Percentiles rank a stretch among this genome's conserved stretches.
These are phyloP conservation scores for Lasioglossum lativentre DNA, from an alignment of 2,888 invertebrate species.

Conservation along the genomic window DNA sequence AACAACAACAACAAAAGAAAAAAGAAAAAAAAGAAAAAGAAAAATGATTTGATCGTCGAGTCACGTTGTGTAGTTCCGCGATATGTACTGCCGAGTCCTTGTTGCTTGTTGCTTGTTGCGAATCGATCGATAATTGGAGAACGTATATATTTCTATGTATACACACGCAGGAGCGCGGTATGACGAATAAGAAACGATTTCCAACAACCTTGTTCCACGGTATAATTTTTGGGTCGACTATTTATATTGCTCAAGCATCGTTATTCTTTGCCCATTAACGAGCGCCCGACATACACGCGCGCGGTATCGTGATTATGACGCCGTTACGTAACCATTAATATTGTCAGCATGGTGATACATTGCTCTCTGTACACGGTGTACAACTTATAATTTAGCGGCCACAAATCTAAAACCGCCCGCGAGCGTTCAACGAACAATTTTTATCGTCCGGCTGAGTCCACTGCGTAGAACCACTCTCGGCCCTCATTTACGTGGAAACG, in stretches of 20 bases:
- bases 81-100: not conserved
- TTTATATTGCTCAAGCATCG: slow-evolving; percentile 60
- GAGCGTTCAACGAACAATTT: slow-evolving; percentile 30
- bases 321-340: slow-evolving; percentile 53
- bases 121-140: slow-evolving; percentile 57
- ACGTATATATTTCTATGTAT: not conserved
- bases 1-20: not conserved
- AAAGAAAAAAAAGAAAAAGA: not conserved
- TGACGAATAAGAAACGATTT: slow-evolving; percentile 37
- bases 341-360: slow-evolving; percentile 51
- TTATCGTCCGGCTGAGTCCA: slow-evolving; percentile 39
- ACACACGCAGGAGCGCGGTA: not conserved
- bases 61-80: not conserved
- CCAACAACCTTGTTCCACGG: slow-evolving; percentile 35
- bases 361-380: slow-evolving; percentile 47
- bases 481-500: slow-evolving; percentile 10
- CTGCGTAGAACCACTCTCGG: slow-evolving; percentile 5
- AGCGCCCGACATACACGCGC: slow-evolving; percentile 32
- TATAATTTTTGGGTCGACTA: slow-evolving; percentile 58
- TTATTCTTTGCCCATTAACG: slow-evolving; percentile 53
- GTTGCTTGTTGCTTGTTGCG: slow-evolving; percentile 33
- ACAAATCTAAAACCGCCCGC: slow-evolving; percentile 31
- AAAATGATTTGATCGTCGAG: not conserved
- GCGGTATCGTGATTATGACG: slow-evolving; percentile 47
- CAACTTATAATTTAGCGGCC: slow-evolving; percentile 46